A percentile compares a stretch with the other conserved stretches of the same genome.
Evolutionary conservation across 2,888 invertebrate genomes (phyloP).

Genomic region (Odontothrips loti): DNA sequence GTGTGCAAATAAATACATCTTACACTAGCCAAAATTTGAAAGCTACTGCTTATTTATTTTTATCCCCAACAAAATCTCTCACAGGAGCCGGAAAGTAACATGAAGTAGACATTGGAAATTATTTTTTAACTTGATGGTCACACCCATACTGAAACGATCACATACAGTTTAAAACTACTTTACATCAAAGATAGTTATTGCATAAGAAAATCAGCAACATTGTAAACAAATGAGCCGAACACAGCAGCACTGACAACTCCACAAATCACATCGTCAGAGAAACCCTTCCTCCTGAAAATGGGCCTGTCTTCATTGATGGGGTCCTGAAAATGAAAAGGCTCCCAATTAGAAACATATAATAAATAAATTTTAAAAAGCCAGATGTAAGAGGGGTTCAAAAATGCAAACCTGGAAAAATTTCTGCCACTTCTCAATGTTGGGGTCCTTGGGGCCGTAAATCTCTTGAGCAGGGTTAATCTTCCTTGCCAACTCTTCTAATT

Average conservation of each 20-base stretch:
- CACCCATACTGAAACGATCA: background rate
- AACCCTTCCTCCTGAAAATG: background rate
- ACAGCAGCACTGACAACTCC: background rate
- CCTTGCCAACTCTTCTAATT: background rate
- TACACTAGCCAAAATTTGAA: background rate
- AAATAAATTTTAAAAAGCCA: background rate
- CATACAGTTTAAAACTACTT: background rate
- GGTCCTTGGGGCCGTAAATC: background rate
- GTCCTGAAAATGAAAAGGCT: background rate
- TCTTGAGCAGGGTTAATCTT: background rate
- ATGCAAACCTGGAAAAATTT: background rate
- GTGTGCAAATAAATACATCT: background rate
- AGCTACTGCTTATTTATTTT: background rate
- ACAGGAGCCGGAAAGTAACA: background rate
- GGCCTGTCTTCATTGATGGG: background rate
- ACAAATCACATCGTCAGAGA: background rate
- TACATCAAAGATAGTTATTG: background rate
- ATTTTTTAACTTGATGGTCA: background rate
- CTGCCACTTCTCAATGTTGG: background rate
- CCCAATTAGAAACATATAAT: background rate
- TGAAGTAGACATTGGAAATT: background rate
- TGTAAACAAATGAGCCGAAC: background rate
- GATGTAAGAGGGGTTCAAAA: too few species aligned
- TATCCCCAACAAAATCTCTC: background rate
- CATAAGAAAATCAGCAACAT: background rate